Evolutionary conservation across 2,113 vertebrate species (phyloP).

Genomic region (Connochaetes taurinus): DNA sequence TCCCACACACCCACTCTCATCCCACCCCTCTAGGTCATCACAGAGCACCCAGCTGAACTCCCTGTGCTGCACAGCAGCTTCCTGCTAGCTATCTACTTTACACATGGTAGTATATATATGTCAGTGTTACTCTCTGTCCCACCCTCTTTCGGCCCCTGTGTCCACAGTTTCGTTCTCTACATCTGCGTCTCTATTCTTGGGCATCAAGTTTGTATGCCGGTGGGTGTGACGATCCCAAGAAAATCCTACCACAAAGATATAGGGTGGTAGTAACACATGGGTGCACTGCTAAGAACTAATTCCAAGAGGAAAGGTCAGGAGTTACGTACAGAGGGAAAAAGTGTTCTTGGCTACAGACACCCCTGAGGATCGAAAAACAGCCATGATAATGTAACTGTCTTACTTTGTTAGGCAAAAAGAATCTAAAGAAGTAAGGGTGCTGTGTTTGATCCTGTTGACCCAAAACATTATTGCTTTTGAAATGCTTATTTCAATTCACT

Average conservation of each 20-base stretch:
- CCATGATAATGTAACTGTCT: not conserved
- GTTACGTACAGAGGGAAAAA: not conserved
- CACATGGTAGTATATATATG: not conserved
- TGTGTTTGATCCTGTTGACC: not conserved
- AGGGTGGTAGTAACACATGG: not conserved
- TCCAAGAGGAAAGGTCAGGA: not conserved
- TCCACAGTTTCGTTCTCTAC: not conserved
- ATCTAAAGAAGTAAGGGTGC: not conserved
- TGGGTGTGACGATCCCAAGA: not conserved
- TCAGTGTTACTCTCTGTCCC: not conserved
- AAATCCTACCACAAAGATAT: not conserved
- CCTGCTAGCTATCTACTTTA: not conserved
- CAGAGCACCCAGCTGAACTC: not conserved
- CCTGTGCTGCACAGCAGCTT: not conserved
- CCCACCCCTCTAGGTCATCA: not conserved
- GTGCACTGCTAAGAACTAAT: not conserved
- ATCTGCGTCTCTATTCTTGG: not conserved
- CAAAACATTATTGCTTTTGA: not conserved
- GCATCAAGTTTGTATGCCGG: not conserved
- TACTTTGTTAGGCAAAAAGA: not conserved
- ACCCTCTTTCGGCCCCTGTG: not conserved
- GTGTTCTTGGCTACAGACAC: not conserved
- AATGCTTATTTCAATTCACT: not conserved
- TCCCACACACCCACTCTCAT: not conserved
- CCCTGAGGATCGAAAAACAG: conserved; percentile 7